Evolutionary conservation across 2,888 invertebrate species (phyloP), one percentile per base, ranked within the genome.

Genomic region (Synergus laeviventris): DNA sequence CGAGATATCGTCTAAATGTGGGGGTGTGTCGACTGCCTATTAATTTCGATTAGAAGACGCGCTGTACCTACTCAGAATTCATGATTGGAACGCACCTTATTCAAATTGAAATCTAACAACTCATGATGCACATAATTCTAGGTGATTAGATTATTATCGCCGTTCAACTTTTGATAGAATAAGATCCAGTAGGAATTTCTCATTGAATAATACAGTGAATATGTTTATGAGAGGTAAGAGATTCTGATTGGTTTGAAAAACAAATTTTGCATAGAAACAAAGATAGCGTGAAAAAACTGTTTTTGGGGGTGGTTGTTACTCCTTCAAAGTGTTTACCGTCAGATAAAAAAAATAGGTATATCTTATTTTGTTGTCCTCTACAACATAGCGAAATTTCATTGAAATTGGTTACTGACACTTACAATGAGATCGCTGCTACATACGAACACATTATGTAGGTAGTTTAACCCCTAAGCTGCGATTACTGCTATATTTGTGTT

Each of bases 1-100:
- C 84, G 85, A 86, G 87, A 88, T 89, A 89, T 89, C 89, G 89
- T 81, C 84, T 89, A 89, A 86, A 89, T 89, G 82, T 81, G 85
- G 77, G 83, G 89, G 88, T 86, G 89, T 87, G 87, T 83, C 85
- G 80, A 81, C 81, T 83, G 84, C 81, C 78, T 82, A 82, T 82
- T 82, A 82, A 82, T 80, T 82, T 82, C 77, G 75, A 74, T 82
- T 70, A 70, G 31, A 70, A 16, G 45, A 70, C 45, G 8, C 31
- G 31, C 49, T 70, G 7, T 49, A 62, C 18, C 38, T 49, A 62
- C 18, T 62, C n/a, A 62, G 38, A 62, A 59, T 24, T 59, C 42
- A 66, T 42, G 42, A 42, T 31, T n/a, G 45, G 31, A 70, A 31
- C 4, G n/a, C 74, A 42, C 38, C 54, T 38, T 54, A 60, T 21